Percentiles rank a stretch among this genome's conserved stretches.
These are phyloP conservation scores for Cremastinae sp. DNA, from an alignment of 2,888 invertebrate species.

Conservation along the genomic window DNA sequence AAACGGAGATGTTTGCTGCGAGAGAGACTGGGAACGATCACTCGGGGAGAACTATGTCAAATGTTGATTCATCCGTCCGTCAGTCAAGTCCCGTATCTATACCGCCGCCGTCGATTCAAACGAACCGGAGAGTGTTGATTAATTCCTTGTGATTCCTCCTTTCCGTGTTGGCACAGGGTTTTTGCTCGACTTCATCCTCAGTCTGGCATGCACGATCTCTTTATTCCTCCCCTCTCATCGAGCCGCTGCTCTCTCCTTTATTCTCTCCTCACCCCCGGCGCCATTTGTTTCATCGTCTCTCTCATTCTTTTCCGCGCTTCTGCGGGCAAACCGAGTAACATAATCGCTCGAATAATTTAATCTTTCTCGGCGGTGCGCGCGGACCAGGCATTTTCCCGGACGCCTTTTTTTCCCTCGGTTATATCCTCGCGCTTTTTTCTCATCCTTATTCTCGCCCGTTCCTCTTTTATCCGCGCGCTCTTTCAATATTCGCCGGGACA, in stretches of 20 bases:
- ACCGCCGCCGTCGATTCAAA: conserved; percentile 13
- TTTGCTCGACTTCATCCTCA: conserved; percentile 40
- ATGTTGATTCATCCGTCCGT: conserved; percentile 7
- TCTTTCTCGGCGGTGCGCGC: conserved; percentile 42
- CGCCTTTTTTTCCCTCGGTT: too few species aligned
- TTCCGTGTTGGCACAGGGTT: conserved; percentile 33
- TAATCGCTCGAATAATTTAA: conserved; percentile 60
- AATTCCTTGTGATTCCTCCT: conserved; percentile 12
- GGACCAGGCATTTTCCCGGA: too few species aligned
- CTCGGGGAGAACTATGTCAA: conserved; percentile 9
- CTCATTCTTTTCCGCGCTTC: conserved; percentile 17
- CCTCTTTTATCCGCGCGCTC: neutral
- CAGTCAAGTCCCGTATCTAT: neutral
- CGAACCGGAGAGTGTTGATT: conserved; percentile 23
- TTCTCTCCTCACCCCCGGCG: too few species aligned
- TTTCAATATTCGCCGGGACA: neutral
- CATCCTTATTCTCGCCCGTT: neutral
- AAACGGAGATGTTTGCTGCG: too few species aligned
- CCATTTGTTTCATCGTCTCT: neutral
- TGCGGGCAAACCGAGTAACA: conserved; percentile 53
- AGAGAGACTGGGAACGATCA: neutral
- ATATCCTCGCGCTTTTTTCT: conserved; percentile 26
- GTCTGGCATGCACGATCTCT: conserved; percentile 37
- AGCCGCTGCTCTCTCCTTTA: neutral
- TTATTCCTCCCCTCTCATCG: conserved; percentile 13